These are phyloP conservation scores for Paratilapia polleni DNA, from an alignment of 2,113 vertebrate genomes.

Conservation along the genomic window DNA sequence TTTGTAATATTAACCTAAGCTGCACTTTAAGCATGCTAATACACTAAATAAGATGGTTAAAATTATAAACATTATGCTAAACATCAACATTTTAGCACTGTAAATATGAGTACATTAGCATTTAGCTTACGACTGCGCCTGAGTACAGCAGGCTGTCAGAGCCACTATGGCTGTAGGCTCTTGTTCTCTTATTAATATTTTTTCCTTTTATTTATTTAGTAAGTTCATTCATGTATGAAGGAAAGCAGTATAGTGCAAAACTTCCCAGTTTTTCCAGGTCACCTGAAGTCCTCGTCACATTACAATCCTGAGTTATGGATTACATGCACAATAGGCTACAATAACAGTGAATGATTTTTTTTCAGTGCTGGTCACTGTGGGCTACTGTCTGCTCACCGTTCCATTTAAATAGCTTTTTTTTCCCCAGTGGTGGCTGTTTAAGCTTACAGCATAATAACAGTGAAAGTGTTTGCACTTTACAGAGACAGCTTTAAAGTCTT, in stretches of 20 bases:
- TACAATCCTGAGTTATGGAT: constrained; percentile 13
- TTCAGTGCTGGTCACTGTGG: constrained; percentile 9
- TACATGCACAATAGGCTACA: constrained; percentile 7
- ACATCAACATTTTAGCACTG: background rate
- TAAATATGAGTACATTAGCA: background rate
- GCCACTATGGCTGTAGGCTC: background rate
- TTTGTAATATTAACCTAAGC: background rate
- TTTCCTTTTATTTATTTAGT: constrained; percentile 18
- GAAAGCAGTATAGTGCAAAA: constrained; percentile 23
- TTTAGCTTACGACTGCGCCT: background rate
- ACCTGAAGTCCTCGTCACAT: constrained; percentile 39
- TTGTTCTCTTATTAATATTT: constrained; percentile 27
- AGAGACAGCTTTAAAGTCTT: constrained; percentile 45
- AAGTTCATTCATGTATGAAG: constrained; percentile 34
- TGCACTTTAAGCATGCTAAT: background rate
- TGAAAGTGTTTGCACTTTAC: constrained; percentile 63
- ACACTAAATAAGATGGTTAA: background rate
- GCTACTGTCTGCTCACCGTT: constrained; percentile 9
- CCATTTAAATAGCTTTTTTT: constrained; percentile 37
- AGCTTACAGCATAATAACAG: constrained; percentile 35
- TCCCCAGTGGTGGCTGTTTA: constrained; percentile 38
- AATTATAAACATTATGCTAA: background rate
- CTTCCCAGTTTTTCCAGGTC: constrained; percentile 40
- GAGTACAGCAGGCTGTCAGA: background rate
- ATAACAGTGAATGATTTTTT: background rate